Conservation (phyloP, 1,140 invertebrate species). For the Belonocnema kinseyi region DNA sequence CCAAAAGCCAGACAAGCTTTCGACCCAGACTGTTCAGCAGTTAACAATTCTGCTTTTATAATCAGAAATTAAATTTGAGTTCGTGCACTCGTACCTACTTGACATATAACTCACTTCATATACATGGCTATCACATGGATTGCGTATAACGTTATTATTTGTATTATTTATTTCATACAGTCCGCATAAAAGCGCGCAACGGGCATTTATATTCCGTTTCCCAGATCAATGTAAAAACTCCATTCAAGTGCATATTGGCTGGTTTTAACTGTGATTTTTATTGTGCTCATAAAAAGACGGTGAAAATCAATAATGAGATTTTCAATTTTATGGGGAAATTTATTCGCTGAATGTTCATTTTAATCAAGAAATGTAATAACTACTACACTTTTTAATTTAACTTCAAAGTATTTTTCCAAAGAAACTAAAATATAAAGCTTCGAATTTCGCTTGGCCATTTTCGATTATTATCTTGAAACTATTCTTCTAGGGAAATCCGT, state of each 20-base stretch:
- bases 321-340: not conserved
- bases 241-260: conserved; percentile 7
- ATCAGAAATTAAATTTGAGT: conserved; percentile 51
- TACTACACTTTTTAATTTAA: not conserved
- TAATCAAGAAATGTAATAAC: not conserved
- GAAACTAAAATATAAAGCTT: no score
- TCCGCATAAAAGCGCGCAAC: not conserved
- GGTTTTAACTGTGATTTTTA: conserved; percentile 16
- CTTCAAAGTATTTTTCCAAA: not conserved
- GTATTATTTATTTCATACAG: conserved; percentile 4
- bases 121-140: not conserved
- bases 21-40: conserved; percentile 49
- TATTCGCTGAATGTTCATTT: no score
- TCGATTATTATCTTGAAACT: no score
- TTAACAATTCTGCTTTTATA: conserved; percentile 51
- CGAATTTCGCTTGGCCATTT: no score
- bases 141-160: conserved; percentile 11
- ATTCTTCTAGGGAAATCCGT: no score
- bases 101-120: not conserved
- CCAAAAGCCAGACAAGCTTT: conserved; percentile 50
- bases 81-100: conserved; percentile 41
- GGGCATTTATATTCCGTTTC: conserved; percentile 7
- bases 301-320: not conserved
- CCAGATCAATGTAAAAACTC: conserved; percentile 18
- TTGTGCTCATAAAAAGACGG: conserved; percentile 12